Percentiles rank a stretch among this genome's conserved stretches.
phyloP scores from a whole-genome alignment of 2,797 vertebrate genomes.

The Anabacerthia variegaticeps region DNA sequence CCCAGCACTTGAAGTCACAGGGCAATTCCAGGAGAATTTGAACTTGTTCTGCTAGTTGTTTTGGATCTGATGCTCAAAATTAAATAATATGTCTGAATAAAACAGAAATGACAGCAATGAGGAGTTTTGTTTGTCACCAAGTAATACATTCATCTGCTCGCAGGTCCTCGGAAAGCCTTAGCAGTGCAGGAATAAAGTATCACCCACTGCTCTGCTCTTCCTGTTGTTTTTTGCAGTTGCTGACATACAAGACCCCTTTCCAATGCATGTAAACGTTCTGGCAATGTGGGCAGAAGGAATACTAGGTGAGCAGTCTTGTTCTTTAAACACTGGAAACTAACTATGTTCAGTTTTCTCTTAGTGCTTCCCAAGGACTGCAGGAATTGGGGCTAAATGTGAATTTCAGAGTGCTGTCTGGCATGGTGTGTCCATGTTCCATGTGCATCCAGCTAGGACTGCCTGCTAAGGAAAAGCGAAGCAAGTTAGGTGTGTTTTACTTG shows the following conservation, averaged over 20 bases:
- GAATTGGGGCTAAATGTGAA: neutral
- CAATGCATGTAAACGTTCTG: neutral
- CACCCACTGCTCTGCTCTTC: neutral
- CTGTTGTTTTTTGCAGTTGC: neutral
- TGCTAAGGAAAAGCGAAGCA: neutral
- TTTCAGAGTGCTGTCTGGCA: neutral
- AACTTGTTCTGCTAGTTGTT: neutral
- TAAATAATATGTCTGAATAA: neutral
- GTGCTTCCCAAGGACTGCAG: neutral
- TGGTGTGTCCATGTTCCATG: neutral
- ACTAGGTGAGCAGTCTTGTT: neutral
- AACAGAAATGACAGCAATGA: neutral
- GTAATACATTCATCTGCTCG: neutral
- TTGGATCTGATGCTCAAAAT: neutral
- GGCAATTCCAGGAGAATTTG: neutral
- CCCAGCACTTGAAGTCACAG: neutral
- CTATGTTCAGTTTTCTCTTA: neutral
- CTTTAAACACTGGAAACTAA: neutral
- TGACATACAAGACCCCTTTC: neutral
- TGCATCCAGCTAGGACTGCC: neutral
- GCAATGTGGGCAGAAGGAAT: neutral
- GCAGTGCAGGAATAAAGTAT: neutral
- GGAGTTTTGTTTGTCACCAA: neutral
- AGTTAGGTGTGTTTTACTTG: neutral
- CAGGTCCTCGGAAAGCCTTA: neutral